Conservation (phyloP, 1,140 invertebrate genomes). For the Microplitis mediator region DNA sequence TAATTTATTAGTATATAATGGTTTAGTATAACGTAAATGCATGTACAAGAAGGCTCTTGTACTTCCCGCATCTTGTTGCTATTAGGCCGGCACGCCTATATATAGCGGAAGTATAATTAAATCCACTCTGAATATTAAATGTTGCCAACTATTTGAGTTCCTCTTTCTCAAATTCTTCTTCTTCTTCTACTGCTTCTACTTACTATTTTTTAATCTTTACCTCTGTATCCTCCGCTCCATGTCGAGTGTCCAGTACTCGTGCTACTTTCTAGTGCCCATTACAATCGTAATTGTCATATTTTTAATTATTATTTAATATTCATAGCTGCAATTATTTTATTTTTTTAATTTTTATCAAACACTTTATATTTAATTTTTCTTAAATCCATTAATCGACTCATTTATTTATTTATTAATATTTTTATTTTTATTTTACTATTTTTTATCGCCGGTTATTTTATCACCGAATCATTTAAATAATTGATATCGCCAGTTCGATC, state of each 20-base stretch:
- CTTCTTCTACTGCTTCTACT: not conserved
- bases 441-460: not conserved
- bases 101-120: slow-evolving; percentile 52
- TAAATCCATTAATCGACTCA: not conserved
- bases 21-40: not conserved
- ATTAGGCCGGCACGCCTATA: slow-evolving; percentile 45
- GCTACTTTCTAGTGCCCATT: not conserved
- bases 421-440: not conserved
- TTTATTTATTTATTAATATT: not conserved
- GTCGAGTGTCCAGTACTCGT: not conserved
- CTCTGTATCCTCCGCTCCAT: not conserved
- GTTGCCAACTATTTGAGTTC: slow-evolving; percentile 45
- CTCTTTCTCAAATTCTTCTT: slow-evolving; percentile 2
- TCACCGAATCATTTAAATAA: not conserved
- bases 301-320: not conserved
- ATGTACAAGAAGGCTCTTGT: slow-evolving; percentile 11
- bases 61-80: slow-evolving; percentile 33
- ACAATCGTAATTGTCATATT: not conserved
- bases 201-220: not conserved
- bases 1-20: slow-evolving; percentile 3
- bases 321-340: too few relatives aligned
- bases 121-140: slow-evolving; percentile 53
- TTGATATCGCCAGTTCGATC: not conserved
- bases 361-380: too few relatives aligned
- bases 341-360: too few relatives aligned